Percentiles rank a stretch among this genome's conserved stretches.
phyloP scores from a whole-genome alignment of 2,113 vertebrate genomes.

The Epinephelus cyanopodus region DNA sequence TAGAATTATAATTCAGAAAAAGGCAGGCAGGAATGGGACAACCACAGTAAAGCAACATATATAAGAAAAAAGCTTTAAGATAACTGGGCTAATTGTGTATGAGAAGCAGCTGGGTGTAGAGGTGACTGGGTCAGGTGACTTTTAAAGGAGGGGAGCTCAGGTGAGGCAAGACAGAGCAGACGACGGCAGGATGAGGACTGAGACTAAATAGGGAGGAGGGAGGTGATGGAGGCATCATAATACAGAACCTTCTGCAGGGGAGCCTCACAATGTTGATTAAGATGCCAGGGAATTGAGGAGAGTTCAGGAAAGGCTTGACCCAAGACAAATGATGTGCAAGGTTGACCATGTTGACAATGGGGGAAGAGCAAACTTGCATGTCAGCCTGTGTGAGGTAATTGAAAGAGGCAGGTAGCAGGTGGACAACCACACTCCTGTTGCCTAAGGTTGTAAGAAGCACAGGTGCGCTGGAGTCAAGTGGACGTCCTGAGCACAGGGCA shows the following conservation, averaged over 20 bases:
- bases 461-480: not conserved
- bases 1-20: not conserved
- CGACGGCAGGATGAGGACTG: not conserved
- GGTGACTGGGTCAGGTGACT: slow-evolving; percentile 10
- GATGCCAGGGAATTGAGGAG: not conserved
- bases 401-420: not conserved
- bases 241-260: not conserved
- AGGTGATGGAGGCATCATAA: not conserved
- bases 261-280: not conserved
- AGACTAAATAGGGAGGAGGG: not conserved
- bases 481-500: not conserved
- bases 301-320: not conserved
- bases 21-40: not conserved
- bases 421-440: not conserved
- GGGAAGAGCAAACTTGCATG: not conserved
- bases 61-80: not conserved
- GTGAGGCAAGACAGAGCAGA: not conserved
- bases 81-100: not conserved
- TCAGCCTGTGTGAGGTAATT: not conserved
- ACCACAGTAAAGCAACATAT: no score
- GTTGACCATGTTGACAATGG: not conserved
- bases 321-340: not conserved
- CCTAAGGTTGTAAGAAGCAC: not conserved
- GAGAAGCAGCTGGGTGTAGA: slow-evolving; percentile 2
- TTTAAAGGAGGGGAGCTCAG: not conserved